Percentiles rank a stretch among this genome's conserved stretches.
Conservation (phyloP, 1,140 invertebrate species). For the Drosophila ficusphila region DNA sequence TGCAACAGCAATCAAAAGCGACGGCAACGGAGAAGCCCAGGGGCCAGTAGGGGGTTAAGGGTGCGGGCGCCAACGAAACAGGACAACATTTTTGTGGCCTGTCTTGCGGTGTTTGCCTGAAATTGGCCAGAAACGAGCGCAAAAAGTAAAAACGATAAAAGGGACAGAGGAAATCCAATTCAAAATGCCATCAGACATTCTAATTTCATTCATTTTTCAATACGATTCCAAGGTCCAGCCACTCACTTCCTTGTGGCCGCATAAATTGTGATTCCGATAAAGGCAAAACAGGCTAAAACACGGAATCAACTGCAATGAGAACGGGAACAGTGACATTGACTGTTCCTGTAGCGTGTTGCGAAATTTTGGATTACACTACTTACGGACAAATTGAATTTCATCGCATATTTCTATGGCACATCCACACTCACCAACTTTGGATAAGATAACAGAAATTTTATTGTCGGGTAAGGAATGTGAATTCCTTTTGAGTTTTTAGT, state of each 20-base stretch:
- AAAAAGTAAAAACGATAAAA: conserved; percentile 32
- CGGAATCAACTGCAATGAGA: background rate
- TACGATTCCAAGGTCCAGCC: conserved; percentile 61
- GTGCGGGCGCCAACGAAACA: conserved; percentile 13
- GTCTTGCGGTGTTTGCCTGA: conserved; percentile 75
- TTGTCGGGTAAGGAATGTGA: too few relatives aligned
- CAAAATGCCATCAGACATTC: conserved; percentile 81
- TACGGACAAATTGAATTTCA: conserved; percentile 9
- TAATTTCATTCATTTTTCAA: conserved; percentile 83
- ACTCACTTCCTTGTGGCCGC: conserved; percentile 47
- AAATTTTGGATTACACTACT: background rate
- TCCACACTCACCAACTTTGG: too few relatives aligned
- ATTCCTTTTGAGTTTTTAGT: too few relatives aligned
- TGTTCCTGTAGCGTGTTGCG: background rate
- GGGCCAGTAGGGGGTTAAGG: conserved; percentile 4
- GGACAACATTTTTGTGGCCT: conserved; percentile 73
- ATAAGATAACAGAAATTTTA: too few relatives aligned
- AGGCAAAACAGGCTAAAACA: conserved; percentile 41
- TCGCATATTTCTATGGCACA: too few relatives aligned
- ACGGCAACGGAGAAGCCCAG: conserved; percentile 19
- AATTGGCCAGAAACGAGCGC: conserved; percentile 66
- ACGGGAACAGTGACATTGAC: background rate
- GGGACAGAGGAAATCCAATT: conserved; percentile 66
- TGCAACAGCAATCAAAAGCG: conserved; percentile 74
- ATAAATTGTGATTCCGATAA: conserved; percentile 71